Base-by-base conservation (phyloP, 2,888 invertebrate species). In the Hirtodrosophila trivittata region DNA sequence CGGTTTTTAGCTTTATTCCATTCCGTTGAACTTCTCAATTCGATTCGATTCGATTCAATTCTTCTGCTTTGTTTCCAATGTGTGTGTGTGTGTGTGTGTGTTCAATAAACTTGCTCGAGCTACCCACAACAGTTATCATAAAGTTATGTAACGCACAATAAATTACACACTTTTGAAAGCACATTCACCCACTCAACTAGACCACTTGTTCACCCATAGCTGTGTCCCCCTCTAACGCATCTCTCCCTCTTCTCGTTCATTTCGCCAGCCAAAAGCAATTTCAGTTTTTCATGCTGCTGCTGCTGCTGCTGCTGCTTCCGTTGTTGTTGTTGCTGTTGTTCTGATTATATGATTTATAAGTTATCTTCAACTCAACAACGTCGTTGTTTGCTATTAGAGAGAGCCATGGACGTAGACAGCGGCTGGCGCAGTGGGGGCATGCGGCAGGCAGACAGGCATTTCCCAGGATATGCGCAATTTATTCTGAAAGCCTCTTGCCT, bases 101-200 rank as follows among this genome's bases (percentile, higher is more conserved):
- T 28, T 70, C 71, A 62, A 73, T 73, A 66, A 73, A 71, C 32
- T 70, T 66, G 32, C 42, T 69, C 58, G 8, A 59, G 55, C 74
- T 42, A 68, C 63, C 68, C 67, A 49, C 42, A 42, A 14, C 56
- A 62, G 63, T 71, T 59, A 86, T 83, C 77, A 81, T 76, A 81
- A 81, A 86, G 86, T 86, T 81, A 67, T 81, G 62, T 74, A 81
- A 86, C 86, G 84, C 81, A 83, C 84, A 80, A 81, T 86, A 81
- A 81, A 81, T 81, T 76, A 81, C 66, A 73, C 77, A 73, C 78
- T 85, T 21, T 64, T 78, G 83, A 82, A 78, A 71, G 71, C 62
- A 72, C 72, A 73, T 58, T 66, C 72, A 62, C 66, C 75, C 71
- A 75, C 72, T 75, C 57, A 56, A 42, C 52, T 45, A 49, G 66